Evolutionary conservation across 2,113 vertebrate species (phyloP).

Genomic region (Trematocara nigrifrons): DNA sequence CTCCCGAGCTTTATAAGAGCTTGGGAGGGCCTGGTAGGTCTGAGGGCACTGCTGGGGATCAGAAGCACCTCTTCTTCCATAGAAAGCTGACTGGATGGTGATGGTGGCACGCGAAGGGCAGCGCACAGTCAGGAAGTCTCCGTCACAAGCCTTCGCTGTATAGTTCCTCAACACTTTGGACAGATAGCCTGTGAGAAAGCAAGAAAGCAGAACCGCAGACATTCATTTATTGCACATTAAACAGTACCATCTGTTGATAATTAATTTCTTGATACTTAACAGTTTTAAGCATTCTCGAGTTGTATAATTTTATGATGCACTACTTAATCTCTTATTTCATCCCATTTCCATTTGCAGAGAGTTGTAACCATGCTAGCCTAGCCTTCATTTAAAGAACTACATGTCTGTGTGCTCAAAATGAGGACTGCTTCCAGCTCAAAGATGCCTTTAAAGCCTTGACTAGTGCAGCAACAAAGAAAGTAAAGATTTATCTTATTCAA

Average conservation of each 20-base stretch:
- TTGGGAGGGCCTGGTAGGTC: conserved; percentile 66
- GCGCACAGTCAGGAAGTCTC: conserved; percentile 79
- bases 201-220: not conserved
- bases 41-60: conserved; percentile 76
- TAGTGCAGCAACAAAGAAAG: not conserved
- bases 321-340: not conserved
- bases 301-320: not conserved
- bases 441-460: conserved; percentile 3
- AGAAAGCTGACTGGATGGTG: conserved; percentile 87
- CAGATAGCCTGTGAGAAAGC: conserved; percentile 74
- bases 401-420: conserved; percentile 22
- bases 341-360: not conserved
- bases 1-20: conserved; percentile 59
- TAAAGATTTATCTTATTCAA: not conserved
- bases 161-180: conserved; percentile 84
- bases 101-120: conserved; percentile 88
- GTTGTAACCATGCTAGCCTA: not conserved
- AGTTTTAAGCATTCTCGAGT: not conserved
- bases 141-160: conserved; percentile 84
- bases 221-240: not conserved
- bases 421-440: not conserved
- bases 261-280: not conserved
- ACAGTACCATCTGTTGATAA: not conserved
- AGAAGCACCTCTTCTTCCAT: conserved; percentile 75
- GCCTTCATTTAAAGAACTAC: not conserved